These are phyloP conservation scores for Pao palembangensis DNA, from an alignment of 2,113 vertebrate species.

Conservation along the genomic window DNA sequence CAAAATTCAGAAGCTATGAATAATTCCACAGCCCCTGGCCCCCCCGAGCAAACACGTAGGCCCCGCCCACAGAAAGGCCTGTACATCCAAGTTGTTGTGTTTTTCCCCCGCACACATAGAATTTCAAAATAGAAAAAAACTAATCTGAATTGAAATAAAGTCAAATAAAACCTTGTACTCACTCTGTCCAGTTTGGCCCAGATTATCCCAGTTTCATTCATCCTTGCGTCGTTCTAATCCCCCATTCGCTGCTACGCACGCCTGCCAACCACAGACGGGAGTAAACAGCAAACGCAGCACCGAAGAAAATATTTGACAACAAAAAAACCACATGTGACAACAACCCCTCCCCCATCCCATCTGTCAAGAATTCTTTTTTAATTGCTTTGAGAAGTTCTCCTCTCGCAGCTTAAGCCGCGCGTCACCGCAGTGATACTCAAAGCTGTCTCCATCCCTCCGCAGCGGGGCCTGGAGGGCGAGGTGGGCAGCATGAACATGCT, in stretches of 20 bases:
- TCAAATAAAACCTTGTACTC: too few species aligned
- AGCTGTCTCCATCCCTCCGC: background rate
- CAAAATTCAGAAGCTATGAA: slow-evolving; percentile 57
- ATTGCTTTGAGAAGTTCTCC: slow-evolving; percentile 49
- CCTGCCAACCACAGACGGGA: slow-evolving; percentile 49
- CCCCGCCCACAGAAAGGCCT: slow-evolving; percentile 12
- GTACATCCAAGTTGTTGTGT: too few species aligned
- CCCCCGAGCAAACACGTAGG: slow-evolving; percentile 43
- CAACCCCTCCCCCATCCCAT: slow-evolving; percentile 37
- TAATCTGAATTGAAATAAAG: too few species aligned
- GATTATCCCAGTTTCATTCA: background rate
- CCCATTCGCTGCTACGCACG: slow-evolving; percentile 13
- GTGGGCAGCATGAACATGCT: slow-evolving; percentile 81
- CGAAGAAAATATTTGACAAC: slow-evolving; percentile 60
- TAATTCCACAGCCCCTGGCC: slow-evolving; percentile 51
- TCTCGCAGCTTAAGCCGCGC: background rate
- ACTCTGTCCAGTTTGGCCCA: too few species aligned
- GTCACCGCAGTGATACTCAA: background rate
- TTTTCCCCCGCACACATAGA: too few species aligned
- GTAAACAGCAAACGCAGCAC: slow-evolving; percentile 18
- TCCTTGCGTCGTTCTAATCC: slow-evolving; percentile 36
- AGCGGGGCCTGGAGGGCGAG: slow-evolving; percentile 81
- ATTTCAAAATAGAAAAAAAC: too few species aligned
- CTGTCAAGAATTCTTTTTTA: slow-evolving; percentile 53
- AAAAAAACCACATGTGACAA: slow-evolving; percentile 61